Evolutionary conservation across 2,113 vertebrate species (phyloP), one percentile per base, ranked within the genome.

Genomic region (Charina bottae): DNA sequence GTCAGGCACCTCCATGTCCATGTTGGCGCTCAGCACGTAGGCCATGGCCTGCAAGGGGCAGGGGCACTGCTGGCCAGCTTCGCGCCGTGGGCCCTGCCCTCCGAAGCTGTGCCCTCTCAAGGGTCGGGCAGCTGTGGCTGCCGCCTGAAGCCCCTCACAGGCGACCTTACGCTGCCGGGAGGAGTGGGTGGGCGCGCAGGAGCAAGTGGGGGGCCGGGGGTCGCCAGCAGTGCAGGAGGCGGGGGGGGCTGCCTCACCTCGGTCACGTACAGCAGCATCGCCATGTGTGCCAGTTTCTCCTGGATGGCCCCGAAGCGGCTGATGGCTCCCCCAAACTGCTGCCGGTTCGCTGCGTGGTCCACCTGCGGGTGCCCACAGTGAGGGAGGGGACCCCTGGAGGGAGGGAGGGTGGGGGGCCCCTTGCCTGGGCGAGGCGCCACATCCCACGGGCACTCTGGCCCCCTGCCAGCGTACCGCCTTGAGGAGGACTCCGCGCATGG

Each of bases 81-180:
- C 72, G 10, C 7, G 21, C 33, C 33, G 5, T 21, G 72, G 68
- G 33, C 33, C 33, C 72, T 9, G n/a, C 7, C 72, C 17, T 19
- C 72, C 0, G 2, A 78, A 17, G 33, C 33, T 78, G 17, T 21
- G 72, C 72, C 68, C 33, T 15, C 15, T 72, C 13, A 15, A 68
- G 12, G 42, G 42, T 42, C 2, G 17, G n/a, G 28, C 28, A 26
- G n/a, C 33, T 1, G 0, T 1, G n/a, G 19, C 7, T 21, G 72
- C 33, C 17, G 2, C 68, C 1, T 78, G 68, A 19, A 78, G 6
- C 68, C 68, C 33, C 33, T 37, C 37, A 33, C 68, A 37, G 68
- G n/a, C 0, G 2, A 7, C 6, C 19, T 37, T 37, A 37, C 17
- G 19, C 2, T 2, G 6, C 0, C 6, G 1, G n/a, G 37, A 15